Base-by-base conservation (phyloP, 1,140 invertebrate genomes). In the Tetramorium simillimum region DNA sequence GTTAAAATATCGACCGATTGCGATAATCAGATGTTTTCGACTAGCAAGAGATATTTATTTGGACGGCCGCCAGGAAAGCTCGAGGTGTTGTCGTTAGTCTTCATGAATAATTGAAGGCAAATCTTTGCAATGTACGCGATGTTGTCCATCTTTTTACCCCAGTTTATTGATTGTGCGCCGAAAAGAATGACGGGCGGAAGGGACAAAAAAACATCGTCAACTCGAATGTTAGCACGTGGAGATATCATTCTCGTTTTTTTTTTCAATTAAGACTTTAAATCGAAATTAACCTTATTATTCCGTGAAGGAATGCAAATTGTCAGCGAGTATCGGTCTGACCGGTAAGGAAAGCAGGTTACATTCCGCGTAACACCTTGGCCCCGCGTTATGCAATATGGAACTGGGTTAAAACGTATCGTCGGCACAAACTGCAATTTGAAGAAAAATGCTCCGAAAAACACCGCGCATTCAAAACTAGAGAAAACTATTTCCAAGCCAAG, bases 101-200 rank as follows among this genome's bases (percentile, higher is more conserved):
- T 85, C 67, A 87, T 87, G 80, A 84, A 85, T 87, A 75, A 75
- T 87, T 56, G 49, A 85, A 72, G 12, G 16, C 56, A 56, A 84
- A 75, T 84, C 82, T 49, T 21, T 7, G 21, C 65, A 56, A 82
- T 65, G 40, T 87, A 28, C 3, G 21, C 77, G 37, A 84, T 60
- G 16, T 37, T 46, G 53, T 65, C 1, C 1, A 12, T 14, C n/a
- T 51, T 78, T 78, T 65, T 33, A 16, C 43, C 3, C 28, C 3
- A 5, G 40, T 75, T 70, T 75, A 84, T 84, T 16, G 69, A 75
- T 84, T 75, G 73, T 75, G 7, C 18, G 28, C 10, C 9, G n/a
- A 58, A 60, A 24, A 58, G 37, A 49, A 49, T 10, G 16, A 65
- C 33, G 46, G 14, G 62, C 18, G 28, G 5, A 70, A 53, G 18